Conservation (phyloP, 2,888 invertebrate genomes). For the Pinctada fucata region DNA sequence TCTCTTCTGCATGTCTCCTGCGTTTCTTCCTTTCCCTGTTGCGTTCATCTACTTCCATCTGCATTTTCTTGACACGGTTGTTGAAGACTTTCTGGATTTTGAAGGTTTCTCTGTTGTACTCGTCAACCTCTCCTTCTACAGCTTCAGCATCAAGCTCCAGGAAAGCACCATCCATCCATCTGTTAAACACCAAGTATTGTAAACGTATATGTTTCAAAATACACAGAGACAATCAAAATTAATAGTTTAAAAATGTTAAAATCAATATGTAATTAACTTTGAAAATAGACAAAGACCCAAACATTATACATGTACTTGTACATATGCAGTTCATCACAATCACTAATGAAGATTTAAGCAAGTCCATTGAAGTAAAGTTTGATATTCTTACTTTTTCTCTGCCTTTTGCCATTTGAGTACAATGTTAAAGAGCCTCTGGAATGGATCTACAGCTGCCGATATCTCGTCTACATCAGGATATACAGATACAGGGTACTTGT, state of each 20-base stretch:
- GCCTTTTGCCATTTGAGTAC: conserved; percentile 87
- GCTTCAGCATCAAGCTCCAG: conserved; percentile 87
- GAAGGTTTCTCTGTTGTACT: conserved; percentile 85
- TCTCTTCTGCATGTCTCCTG: conserved; percentile 78
- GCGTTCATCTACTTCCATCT: conserved; percentile 72
- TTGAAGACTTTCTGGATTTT: conserved; percentile 85
- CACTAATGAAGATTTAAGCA: too few relatives aligned
- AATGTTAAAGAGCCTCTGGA: conserved; percentile 79
- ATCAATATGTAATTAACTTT: too few relatives aligned
- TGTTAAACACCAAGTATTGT: conserved; percentile 12
- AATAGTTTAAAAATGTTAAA: too few relatives aligned
- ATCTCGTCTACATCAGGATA: conserved; percentile 90
- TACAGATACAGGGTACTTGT: conserved; percentile 87
- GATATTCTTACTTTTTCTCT: conserved; percentile 80
- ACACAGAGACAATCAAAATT: too few relatives aligned
- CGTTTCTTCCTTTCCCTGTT: conserved; percentile 78
- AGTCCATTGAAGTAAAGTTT: too few relatives aligned
- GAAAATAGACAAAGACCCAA: too few relatives aligned
- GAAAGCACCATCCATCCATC: conserved; percentile 96
- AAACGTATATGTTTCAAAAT: too few relatives aligned
- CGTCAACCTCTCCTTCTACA: conserved; percentile 89
- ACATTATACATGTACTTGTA: too few relatives aligned
- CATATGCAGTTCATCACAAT: too few relatives aligned
- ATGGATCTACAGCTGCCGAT: conserved; percentile 81
- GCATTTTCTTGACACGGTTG: conserved; percentile 73